phyloP scores from a whole-genome alignment of 2,888 invertebrate genomes.

The Stomorhina lunata region DNA sequence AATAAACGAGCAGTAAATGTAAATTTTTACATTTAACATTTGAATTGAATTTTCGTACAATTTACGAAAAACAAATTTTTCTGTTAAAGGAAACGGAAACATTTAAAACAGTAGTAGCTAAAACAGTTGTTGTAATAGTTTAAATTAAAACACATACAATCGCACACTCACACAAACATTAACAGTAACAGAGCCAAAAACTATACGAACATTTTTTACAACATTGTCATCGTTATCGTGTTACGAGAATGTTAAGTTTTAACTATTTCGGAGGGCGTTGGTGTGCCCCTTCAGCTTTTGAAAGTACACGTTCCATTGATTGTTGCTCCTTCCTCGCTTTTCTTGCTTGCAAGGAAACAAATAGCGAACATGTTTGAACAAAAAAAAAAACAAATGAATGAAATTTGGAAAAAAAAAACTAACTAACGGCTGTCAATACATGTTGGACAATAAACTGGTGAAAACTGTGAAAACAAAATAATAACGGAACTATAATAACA shows the following conservation, averaged over 20 bases:
- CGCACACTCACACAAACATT: neutral
- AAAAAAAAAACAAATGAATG: neutral
- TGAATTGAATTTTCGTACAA: conserved; percentile 22
- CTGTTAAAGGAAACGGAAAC: conserved; percentile 63
- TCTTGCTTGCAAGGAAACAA: conserved; percentile 30
- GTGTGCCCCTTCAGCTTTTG: neutral
- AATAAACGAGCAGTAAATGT: conserved; percentile 26
- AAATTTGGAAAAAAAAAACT: neutral
- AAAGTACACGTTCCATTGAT: neutral
- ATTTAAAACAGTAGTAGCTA: conserved; percentile 53
- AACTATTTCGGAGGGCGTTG: neutral
- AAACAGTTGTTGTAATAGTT: conserved; percentile 21
- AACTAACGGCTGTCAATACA: conserved; percentile 50
- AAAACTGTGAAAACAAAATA: conserved; percentile 27
- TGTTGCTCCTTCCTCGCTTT: neutral
- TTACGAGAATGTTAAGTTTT: conserved; percentile 8
- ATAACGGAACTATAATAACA: conserved; percentile 45
- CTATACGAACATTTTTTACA: conserved; percentile 26
- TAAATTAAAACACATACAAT: conserved; percentile 6
- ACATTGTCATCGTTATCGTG: conserved; percentile 49
- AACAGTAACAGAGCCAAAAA: neutral
- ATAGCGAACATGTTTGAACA: neutral
- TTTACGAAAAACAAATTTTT: conserved; percentile 43
- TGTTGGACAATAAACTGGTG: conserved; percentile 46
- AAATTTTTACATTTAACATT: conserved; percentile 34